phyloP scores from a whole-genome alignment of 2,888 invertebrate species.

The Teleiodes luculella region DNA sequence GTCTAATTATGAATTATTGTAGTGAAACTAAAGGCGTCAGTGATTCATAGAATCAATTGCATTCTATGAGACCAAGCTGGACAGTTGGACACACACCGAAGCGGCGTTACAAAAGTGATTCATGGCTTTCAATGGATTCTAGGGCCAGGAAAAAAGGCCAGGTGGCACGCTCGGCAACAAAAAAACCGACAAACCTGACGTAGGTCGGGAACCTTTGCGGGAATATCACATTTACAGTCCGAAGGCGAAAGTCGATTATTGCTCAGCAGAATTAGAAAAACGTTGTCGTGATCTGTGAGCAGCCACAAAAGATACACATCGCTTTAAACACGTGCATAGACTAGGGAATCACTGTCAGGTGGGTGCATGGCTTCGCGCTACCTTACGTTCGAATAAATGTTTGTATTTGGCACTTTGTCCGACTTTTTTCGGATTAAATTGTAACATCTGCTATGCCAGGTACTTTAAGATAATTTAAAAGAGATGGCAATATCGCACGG shows the following conservation, averaged over 20 bases:
- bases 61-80: conserved; percentile 32
- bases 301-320: conserved; percentile 60
- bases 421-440: conserved; percentile 22
- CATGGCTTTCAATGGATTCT: conserved; percentile 60
- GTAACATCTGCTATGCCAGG: conserved; percentile 14
- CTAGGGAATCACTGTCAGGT: conserved; percentile 64
- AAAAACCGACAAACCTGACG: conserved; percentile 57
- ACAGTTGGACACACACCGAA: conserved; percentile 40
- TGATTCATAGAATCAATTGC: conserved; percentile 39
- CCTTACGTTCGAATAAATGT: conserved; percentile 41
- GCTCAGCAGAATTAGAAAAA: conserved; percentile 40
- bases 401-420: conserved; percentile 37
- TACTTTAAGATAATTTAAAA: neutral
- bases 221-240: conserved; percentile 41
- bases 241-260: conserved; percentile 44
- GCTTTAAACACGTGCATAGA: conserved; percentile 67
- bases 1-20: conserved; percentile 10
- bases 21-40: conserved; percentile 15
- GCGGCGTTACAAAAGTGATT: conserved; percentile 58
- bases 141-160: conserved; percentile 68
- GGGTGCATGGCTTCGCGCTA: conserved; percentile 42
- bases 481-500: neutral
- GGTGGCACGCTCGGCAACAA: conserved; percentile 64
- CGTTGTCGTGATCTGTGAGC: conserved; percentile 50
- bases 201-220: conserved; percentile 30